Evolutionary conservation across 2,113 vertebrate species (phyloP).

Genomic region (Oenanthe oenanthe): DNA sequence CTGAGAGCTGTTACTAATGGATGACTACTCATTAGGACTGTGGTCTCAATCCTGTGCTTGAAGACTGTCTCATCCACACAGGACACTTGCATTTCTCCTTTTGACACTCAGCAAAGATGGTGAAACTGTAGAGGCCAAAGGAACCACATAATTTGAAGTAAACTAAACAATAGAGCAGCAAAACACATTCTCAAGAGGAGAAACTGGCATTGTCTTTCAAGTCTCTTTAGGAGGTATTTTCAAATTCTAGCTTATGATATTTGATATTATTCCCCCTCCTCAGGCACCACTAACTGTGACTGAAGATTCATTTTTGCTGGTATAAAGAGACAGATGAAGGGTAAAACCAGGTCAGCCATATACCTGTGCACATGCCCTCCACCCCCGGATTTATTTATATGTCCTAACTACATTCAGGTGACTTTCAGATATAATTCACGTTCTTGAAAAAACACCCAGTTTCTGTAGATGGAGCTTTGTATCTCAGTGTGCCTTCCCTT

Average conservation of each 20-base stretch:
- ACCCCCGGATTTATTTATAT: background rate
- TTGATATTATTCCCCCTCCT: constrained; percentile 25
- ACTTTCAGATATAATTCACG: background rate
- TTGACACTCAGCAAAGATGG: background rate
- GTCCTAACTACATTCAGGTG: background rate
- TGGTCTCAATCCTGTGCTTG: background rate
- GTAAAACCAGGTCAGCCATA: constrained; percentile 47
- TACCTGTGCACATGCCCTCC: fast-evolving
- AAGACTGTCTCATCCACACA: background rate
- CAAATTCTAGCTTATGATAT: constrained; percentile 2
- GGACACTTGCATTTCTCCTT: background rate
- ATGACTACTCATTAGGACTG: background rate
- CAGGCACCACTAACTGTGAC: background rate
- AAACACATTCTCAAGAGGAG: background rate
- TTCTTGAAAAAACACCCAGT: background rate
- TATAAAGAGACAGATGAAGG: constrained; percentile 35
- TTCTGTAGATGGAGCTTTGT: background rate
- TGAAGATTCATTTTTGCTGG: background rate
- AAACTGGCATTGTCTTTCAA: background rate
- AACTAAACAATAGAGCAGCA: background rate
- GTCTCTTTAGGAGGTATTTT: background rate
- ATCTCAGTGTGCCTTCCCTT: background rate
- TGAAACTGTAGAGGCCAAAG: background rate
- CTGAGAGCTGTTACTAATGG: background rate
- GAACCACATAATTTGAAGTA: background rate